These are phyloP conservation scores for Euwallacea fornicatus DNA, from an alignment of 1,140 invertebrate genomes.

Conservation along the genomic window DNA sequence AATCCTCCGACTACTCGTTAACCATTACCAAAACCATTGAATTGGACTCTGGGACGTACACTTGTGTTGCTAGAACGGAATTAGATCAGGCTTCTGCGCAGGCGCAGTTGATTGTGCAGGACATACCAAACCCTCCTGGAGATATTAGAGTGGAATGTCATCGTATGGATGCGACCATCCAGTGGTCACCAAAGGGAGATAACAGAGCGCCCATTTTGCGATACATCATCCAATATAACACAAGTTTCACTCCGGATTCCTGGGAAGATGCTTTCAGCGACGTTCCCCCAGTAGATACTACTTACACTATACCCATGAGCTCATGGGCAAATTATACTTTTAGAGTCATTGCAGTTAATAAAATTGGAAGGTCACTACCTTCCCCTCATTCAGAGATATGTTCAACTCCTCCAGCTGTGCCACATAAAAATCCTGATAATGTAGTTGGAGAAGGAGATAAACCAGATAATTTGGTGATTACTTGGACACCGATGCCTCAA, in stretches of 20 bases:
- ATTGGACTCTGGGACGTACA: slow-evolving; percentile 92
- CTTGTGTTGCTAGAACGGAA: slow-evolving; percentile 90
- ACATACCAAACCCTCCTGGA: slow-evolving; percentile 85
- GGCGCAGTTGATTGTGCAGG: slow-evolving; percentile 91
- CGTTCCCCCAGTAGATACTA: slow-evolving; percentile 78
- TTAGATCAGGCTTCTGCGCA: slow-evolving; percentile 81
- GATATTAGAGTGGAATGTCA: slow-evolving; percentile 65
- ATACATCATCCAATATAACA: slow-evolving; percentile 93
- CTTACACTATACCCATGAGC: slow-evolving; percentile 72
- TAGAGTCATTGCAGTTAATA: slow-evolving; percentile 89
- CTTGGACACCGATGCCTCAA: slow-evolving; percentile 92
- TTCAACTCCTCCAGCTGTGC: slow-evolving; percentile 84
- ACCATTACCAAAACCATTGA: slow-evolving; percentile 93
- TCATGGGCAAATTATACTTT: slow-evolving; percentile 98
- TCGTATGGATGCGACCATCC: slow-evolving; percentile 70
- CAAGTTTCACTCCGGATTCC: slow-evolving; percentile 87
- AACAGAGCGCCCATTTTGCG: slow-evolving; percentile 92
- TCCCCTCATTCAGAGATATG: slow-evolving; percentile 82
- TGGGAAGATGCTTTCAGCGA: slow-evolving; percentile 80
- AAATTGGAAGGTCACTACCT: slow-evolving; percentile 86
- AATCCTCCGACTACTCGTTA: slow-evolving; percentile 87
- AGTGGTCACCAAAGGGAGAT: slow-evolving; percentile 88
- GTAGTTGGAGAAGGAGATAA: slow-evolving; percentile 86
- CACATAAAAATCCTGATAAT: slow-evolving; percentile 93
- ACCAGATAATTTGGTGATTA: slow-evolving; percentile 89